Evolutionary conservation across 2,888 invertebrate species (phyloP).

Genomic region (Conistra vaccinii): DNA sequence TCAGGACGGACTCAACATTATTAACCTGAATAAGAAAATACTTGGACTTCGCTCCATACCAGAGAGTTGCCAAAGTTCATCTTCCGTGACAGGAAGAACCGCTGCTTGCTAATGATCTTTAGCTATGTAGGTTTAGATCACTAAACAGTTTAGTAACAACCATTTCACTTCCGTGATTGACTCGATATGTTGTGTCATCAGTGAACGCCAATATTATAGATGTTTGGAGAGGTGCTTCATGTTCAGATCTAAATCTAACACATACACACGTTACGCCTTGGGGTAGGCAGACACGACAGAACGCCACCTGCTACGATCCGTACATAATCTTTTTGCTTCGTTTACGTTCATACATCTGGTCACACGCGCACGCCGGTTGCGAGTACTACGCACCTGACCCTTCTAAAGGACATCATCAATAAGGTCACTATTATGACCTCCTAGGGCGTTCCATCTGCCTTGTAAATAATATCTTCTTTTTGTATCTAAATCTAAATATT

Average conservation of each 20-base stretch:
- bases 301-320: neutral
- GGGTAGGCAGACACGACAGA: neutral
- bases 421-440: neutral
- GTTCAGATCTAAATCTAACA: neutral
- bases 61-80: constrained; percentile 4
- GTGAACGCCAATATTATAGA: neutral
- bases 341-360: neutral
- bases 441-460: neutral
- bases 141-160: neutral
- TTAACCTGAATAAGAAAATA: constrained; percentile 9
- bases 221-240: neutral
- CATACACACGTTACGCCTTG: too few species aligned
- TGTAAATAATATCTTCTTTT: neutral
- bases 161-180: constrained; percentile 4
- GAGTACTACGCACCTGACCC: neutral
- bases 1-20: neutral
- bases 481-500: neutral
- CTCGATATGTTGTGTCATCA: neutral
- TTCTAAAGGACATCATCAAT: neutral
- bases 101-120: constrained; percentile 28
- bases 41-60: neutral
- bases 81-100: neutral
- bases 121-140: neutral
- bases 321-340: too few species aligned
- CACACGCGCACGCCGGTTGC: too few species aligned